These are phyloP conservation scores for Forficula auricularia DNA, from an alignment of 1,140 invertebrate genomes.

Conservation along the genomic window DNA sequence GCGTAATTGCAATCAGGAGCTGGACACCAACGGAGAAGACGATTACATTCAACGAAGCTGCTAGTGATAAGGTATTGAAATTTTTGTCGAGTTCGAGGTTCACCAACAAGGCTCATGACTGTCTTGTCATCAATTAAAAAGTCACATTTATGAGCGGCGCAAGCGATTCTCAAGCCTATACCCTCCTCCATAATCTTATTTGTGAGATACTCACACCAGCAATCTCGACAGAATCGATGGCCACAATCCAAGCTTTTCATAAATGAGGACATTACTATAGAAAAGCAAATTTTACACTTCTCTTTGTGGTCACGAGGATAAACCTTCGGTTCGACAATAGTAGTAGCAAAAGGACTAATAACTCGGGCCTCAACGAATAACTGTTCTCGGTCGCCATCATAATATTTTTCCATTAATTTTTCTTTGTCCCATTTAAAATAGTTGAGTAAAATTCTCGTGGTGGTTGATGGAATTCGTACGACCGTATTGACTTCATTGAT, in stretches of 20 bases:
- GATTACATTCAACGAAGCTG: constrained; percentile 60
- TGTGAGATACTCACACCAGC: constrained; percentile 52
- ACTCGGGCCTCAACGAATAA: constrained; percentile 47
- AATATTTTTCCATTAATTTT: constrained; percentile 48
- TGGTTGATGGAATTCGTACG: constrained; percentile 35
- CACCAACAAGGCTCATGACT: constrained; percentile 44
- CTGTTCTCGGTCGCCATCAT: constrained; percentile 45
- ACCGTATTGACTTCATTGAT: constrained; percentile 45
- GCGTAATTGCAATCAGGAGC: constrained; percentile 50
- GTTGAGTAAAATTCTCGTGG: constrained; percentile 42
- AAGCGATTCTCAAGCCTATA: constrained; percentile 45
- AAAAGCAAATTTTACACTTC: constrained; percentile 4
- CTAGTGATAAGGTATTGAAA: constrained; percentile 60
- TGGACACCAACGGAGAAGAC: constrained; percentile 53
- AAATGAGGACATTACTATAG: constrained; percentile 23
- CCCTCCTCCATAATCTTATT: constrained; percentile 56
- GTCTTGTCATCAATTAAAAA: constrained; percentile 52
- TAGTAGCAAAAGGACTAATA: constrained; percentile 37
- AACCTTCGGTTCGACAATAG: constrained; percentile 15
- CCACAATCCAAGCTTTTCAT: constrained; percentile 53
- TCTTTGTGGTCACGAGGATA: constrained; percentile 16
- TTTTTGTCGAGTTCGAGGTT: constrained; percentile 43
- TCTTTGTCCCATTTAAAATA: constrained; percentile 62
- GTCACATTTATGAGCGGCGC: constrained; percentile 34
- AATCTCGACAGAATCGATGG: constrained; percentile 46